phyloP scores from a whole-genome alignment of 2,797 vertebrate species.

The Malurus leucopterus region DNA sequence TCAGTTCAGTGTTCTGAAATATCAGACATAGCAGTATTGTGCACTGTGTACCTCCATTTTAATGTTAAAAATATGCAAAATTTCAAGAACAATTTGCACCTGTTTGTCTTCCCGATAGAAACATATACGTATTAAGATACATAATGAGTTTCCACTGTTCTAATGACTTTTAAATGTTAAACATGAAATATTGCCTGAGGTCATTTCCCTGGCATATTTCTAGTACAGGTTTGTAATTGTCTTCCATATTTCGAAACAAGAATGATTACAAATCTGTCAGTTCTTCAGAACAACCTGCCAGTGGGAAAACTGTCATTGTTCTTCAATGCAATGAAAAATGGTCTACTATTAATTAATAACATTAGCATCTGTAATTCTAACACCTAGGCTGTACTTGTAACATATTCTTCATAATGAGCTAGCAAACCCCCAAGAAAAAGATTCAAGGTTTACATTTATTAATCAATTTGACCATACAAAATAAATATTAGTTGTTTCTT shows the following conservation, averaged over 20 bases:
- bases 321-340: background rate
- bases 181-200: background rate
- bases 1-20: background rate
- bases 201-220: background rate
- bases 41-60: background rate
- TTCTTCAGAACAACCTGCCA: background rate
- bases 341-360: background rate
- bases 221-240: background rate
- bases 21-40: background rate
- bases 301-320: background rate
- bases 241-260: slow-evolving; percentile 5
- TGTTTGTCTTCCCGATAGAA: background rate
- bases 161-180: background rate
- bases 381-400: background rate
- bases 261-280: background rate
- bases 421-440: background rate
- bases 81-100: background rate
- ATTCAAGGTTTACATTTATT: background rate
- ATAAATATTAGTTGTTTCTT: background rate
- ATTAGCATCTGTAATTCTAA: background rate
- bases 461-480: background rate
- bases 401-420: background rate
- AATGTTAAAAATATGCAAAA: background rate
- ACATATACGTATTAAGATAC: background rate
- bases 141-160: background rate